Percentiles rank a stretch among this genome's conserved stretches.
Conservation (phyloP, 2,797 vertebrate species). For the Phrynocephalus vlangalii region DNA sequence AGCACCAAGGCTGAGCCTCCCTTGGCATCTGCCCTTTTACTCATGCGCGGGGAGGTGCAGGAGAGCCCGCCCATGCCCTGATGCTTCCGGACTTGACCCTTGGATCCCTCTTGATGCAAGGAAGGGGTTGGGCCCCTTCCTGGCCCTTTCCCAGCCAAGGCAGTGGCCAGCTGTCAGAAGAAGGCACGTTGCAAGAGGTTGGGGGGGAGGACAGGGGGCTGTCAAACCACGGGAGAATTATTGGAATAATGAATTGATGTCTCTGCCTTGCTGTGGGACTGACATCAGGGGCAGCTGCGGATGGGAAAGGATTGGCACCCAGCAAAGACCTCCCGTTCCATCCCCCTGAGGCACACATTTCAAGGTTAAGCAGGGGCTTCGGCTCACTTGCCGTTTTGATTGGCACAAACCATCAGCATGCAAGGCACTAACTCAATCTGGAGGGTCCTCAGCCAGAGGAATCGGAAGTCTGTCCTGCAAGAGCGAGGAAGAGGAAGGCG, state of each 20-base stretch:
- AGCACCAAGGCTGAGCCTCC: background rate
- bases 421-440: too few species aligned
- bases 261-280: background rate
- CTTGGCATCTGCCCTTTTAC: background rate
- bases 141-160: background rate
- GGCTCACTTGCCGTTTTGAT: too few species aligned
- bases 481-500: too few species aligned
- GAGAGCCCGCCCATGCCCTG: too few species aligned
- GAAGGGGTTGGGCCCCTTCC: background rate
- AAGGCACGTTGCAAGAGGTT: background rate
- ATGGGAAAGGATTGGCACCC: background rate
- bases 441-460: too few species aligned
- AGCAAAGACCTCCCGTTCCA: background rate
- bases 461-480: too few species aligned
- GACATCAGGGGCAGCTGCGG: background rate
- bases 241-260: background rate
- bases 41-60: too few species aligned
- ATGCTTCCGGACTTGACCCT: background rate
- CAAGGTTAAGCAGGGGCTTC: background rate
- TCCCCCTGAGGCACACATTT: background rate
- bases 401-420: too few species aligned
- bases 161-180: background rate
- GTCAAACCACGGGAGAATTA: background rate
- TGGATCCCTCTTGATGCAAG: background rate
- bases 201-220: background rate